Base-by-base conservation (phyloP, 2,113 vertebrate genomes). In the Hydropotes inermis region DNA sequence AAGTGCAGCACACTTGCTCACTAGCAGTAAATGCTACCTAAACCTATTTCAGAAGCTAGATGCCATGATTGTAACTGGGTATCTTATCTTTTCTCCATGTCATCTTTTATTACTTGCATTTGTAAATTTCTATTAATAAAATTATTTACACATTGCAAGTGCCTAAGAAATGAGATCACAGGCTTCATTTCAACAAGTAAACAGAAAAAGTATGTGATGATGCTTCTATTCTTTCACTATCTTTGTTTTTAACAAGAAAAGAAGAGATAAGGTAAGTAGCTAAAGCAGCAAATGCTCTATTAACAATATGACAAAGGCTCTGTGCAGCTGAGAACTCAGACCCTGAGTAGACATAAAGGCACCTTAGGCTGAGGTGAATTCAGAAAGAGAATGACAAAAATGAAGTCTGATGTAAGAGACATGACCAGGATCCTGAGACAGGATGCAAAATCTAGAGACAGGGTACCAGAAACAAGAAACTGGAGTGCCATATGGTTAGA, bases 91-190 rank as follows among this genome's bases (percentile, higher is more conserved):
- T 27, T 60, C 28, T 47, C 61, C 43, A 10, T 36, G n/a, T 87
- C 43, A 76, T 25, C 47, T 30, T 67, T 91, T 70, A 74, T 45
- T 54, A 39, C 70, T 55, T 39, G 2, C 30, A 36, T 84, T 82
- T 87, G 2, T 87, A 96, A 92, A 54, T 61, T 67, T 90, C 25
- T 5, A 67, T 84, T 60, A 70, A 60, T 91, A 78, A 93, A 91
- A 3, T 67, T 64, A 7, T 27, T 33, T 25, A 28, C 19, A 27
- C 7, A 13, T 92, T 70, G 27, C 54, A 54, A 78, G 54, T 87
- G 6, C 27, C 43, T 90, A 74, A 70, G 23, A 81, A 64, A 89
- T 47, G 50, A 16, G n/a, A 55, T 16, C n/a, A 64, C 14, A 30
- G 30, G 27, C 6, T 89, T 50, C 23, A 50, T 39, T 54, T 70